Evolutionary conservation across 2,113 vertebrate species (phyloP).

Genomic region (Campylomormyrus tamandua): DNA sequence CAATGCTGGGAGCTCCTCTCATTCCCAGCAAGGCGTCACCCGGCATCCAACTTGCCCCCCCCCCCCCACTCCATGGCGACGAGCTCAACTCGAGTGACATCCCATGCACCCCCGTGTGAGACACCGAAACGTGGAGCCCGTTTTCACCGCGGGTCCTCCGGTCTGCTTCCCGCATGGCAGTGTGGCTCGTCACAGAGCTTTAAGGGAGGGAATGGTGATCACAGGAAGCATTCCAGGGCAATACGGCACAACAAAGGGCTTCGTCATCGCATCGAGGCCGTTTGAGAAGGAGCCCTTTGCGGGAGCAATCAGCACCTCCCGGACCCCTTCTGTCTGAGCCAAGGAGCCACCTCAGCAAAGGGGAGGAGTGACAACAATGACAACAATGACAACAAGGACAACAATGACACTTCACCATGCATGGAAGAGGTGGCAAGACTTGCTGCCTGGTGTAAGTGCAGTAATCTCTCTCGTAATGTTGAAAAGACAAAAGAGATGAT

Average conservation of each 20-base stretch:
- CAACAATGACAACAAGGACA: no score
- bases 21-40: not conserved
- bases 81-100: not conserved
- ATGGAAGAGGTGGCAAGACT: no score
- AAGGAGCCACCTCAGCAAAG: not conserved
- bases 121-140: not conserved
- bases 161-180: not conserved
- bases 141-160: not conserved
- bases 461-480: no score
- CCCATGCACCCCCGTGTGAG: not conserved
- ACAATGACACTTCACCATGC: no score
- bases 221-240: no score
- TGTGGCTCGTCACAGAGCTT: not conserved
- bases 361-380: not conserved
- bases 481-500: no score
- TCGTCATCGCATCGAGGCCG: not conserved
- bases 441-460: no score
- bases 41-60: not conserved
- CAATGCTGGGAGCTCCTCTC: not conserved
- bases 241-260: not conserved
- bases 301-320: not conserved
- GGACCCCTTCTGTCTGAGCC: not conserved
- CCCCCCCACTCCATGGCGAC: not conserved
- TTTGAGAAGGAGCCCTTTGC: not conserved
- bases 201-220: not conserved